A percentile compares a stretch with the other conserved stretches of the same genome.
Conservation (phyloP, 2,797 vertebrate species). For the Taeniopygia guttata region DNA sequence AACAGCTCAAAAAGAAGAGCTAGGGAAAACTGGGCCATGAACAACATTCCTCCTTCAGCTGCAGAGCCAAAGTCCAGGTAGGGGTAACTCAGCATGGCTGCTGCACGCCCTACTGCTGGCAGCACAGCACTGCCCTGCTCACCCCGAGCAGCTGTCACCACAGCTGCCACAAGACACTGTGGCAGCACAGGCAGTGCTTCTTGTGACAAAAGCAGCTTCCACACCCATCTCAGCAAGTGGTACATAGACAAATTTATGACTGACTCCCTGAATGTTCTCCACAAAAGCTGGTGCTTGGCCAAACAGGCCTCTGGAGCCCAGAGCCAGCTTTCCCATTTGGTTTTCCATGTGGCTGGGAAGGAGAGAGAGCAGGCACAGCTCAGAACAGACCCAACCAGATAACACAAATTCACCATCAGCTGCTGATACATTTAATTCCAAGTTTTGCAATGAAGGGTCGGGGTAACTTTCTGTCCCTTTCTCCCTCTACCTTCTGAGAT, state of each 20-base stretch:
- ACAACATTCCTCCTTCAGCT: neutral
- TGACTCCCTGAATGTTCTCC: neutral
- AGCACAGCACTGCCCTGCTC: neutral
- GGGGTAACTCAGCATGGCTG: neutral
- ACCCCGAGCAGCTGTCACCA: neutral
- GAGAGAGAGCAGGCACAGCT: neutral
- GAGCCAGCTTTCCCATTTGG: neutral
- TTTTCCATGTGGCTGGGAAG: neutral
- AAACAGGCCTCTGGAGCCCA: neutral
- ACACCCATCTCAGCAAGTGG: neutral
- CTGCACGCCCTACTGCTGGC: neutral
- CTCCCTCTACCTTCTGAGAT: neutral
- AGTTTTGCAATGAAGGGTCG: neutral
- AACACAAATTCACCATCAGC: fast-evolving
- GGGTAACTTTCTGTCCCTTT: neutral
- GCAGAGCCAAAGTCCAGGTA: fast-evolving
- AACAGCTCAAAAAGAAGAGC: neutral
- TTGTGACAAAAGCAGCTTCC: neutral
- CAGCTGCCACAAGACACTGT: fast-evolving
- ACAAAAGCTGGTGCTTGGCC: neutral
- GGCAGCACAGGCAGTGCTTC: fast-evolving
- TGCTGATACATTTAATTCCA: neutral
- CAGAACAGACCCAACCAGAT: neutral
- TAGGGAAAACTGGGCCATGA: neutral
- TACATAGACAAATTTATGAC: neutral